Evolutionary conservation across 2,888 invertebrate species (phyloP), one percentile per base, ranked within the genome.

Genomic region (Drosophila paucipuncta): DNA sequence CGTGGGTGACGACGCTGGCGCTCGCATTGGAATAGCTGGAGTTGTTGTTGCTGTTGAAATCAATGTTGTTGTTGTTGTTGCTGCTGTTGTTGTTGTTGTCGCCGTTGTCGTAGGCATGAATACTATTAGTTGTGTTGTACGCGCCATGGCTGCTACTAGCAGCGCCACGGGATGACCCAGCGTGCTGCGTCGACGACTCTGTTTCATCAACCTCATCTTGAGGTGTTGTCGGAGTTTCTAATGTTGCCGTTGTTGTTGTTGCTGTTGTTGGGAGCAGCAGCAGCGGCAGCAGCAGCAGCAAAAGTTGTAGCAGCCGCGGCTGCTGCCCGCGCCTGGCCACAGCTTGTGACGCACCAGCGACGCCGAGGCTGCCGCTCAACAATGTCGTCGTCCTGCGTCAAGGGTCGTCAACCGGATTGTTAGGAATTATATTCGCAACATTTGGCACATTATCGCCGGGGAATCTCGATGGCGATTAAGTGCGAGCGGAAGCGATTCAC

Each of bases 101-200:
- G 60, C 59, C 41, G 82, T n/a, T 3, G 83, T 65, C 67, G 78
- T 71, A 39, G 90, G 89, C 68, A 91, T 89, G 70, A 91, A 83
- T 69, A 88, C 83, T 80, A 90, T 91, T 73, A 91, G 82, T 75
- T 78, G 83, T 39, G 84, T 83, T 86, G 91, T 91, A 68, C 72
- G 91, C 73, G 90, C 91, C 88, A 91, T 91, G 49, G 85, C 74
- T 49, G 79, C 79, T 77, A 82, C 83, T 71, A 88, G 80, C 57
- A 81, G 72, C 80, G 90, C 87, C 82, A 87, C 92, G 91, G 88
- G 90, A 78, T 80, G 87, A 68, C 82, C 76, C 85, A 87, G 78
- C 78, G 76, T 78, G 79, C 79, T 89, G 64, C 76, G 86, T 25
- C 80, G 83, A 60, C 80, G 77, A 31, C 52, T 50, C 64, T 49